These are phyloP conservation scores for Eilema caniola DNA, from an alignment of 2,888 invertebrate genomes.

Conservation along the genomic window DNA sequence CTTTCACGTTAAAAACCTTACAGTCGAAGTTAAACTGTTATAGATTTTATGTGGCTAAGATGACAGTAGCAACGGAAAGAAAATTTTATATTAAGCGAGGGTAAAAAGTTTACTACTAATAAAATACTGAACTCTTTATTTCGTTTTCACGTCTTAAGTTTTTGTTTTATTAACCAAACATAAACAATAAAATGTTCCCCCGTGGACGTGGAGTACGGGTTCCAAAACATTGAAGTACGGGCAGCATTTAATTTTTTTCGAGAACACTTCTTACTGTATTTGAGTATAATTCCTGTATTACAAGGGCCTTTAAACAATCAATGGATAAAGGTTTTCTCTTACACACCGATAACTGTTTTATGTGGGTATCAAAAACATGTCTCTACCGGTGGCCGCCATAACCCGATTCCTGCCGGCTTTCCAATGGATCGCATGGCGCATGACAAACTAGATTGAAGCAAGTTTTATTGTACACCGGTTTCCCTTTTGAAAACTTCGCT, in stretches of 20 bases:
- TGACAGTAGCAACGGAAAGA: background rate
- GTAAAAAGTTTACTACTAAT: background rate
- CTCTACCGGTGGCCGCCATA: too few species aligned
- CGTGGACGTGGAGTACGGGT: slow-evolving; percentile 1
- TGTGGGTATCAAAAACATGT: too few species aligned
- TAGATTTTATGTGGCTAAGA: background rate
- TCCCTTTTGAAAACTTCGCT: too few species aligned
- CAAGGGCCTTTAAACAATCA: background rate
- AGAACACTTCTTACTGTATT: background rate
- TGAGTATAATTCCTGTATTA: background rate
- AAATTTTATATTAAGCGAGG: background rate
- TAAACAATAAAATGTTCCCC: background rate
- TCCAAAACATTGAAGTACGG: background rate
- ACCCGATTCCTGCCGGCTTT: too few species aligned
- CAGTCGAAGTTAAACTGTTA: background rate
- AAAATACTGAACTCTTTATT: background rate
- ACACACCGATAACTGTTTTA: too few species aligned
- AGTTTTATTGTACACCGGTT: too few species aligned
- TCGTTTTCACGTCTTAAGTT: background rate
- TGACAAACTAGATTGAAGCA: too few species aligned
- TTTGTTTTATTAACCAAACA: background rate
- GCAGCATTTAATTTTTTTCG: background rate
- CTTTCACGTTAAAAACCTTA: background rate
- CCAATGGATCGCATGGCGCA: too few species aligned
- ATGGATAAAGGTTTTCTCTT: too few species aligned